A percentile compares a stretch with the other conserved stretches of the same genome.
Conservation (phyloP, 2,888 invertebrate species). For the Hesperia comma region DNA sequence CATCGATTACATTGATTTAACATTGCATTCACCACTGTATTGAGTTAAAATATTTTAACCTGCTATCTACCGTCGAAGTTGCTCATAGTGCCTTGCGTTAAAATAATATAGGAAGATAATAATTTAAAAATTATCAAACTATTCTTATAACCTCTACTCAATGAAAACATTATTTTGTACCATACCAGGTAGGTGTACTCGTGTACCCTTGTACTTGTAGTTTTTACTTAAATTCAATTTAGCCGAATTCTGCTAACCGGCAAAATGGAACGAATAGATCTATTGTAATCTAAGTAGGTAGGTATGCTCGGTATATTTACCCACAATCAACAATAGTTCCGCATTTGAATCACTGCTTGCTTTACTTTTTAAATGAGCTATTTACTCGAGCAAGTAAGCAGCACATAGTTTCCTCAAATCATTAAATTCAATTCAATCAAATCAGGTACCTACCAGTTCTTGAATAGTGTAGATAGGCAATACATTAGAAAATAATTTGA, state of each 20-base stretch:
- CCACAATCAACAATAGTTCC: not conserved
- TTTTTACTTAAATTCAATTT: slow-evolving; percentile 7
- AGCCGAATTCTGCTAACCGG: not conserved
- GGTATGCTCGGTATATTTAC: not conserved
- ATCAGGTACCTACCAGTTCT: too few species aligned
- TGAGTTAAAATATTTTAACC: too few species aligned
- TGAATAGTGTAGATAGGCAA: too few species aligned
- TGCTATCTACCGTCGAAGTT: too few species aligned
- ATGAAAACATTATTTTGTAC: not conserved
- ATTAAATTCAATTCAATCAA: too few species aligned
- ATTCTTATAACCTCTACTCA: not conserved
- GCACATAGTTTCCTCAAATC: not conserved
- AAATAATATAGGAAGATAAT: too few species aligned
- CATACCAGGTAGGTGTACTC: not conserved
- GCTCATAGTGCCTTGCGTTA: too few species aligned
- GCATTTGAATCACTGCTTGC: not conserved
- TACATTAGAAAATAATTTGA: too few species aligned
- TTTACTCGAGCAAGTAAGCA: slow-evolving; percentile 1
- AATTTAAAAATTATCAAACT: not conserved
- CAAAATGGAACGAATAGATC: slow-evolving; percentile 5
- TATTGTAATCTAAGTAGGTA: slow-evolving; percentile 8
- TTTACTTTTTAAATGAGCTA: slow-evolving; percentile 3
- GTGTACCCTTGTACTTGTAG: too few species aligned
- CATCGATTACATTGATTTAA: slow-evolving; percentile 42
- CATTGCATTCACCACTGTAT: not conserved